These are phyloP conservation scores for Amphiprion percula DNA, from an alignment of 2,113 vertebrate species.

Conservation along the genomic window DNA sequence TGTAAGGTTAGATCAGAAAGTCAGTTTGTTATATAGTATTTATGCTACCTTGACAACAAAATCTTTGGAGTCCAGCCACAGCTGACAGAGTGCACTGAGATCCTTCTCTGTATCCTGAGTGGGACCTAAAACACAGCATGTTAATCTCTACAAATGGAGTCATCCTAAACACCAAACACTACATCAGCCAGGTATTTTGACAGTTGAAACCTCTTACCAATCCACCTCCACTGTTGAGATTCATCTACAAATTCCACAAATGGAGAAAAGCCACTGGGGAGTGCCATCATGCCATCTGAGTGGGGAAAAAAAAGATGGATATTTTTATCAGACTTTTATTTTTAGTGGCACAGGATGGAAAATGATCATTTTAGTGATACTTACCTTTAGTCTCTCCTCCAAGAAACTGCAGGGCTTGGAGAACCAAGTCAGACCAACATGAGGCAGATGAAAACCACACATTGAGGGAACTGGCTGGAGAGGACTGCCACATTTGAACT, in stretches of 20 bases:
- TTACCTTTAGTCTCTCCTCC: constrained; percentile 93
- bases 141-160: background rate
- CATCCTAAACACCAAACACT: background rate
- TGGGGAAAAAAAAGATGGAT: background rate
- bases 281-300: constrained; percentile 84
- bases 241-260: constrained; percentile 95
- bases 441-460: constrained; percentile 92
- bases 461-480: constrained; percentile 93
- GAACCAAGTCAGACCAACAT: constrained; percentile 95
- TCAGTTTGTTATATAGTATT: background rate
- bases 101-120: constrained; percentile 94
- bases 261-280: constrained; percentile 91
- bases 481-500: constrained; percentile 93
- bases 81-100: constrained; percentile 91
- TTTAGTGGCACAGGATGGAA: background rate
- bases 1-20: background rate
- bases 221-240: constrained; percentile 95
- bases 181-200: background rate
- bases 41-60: constrained; percentile 91
- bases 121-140: constrained; percentile 82
- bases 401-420: constrained; percentile 93
- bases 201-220: constrained; percentile 83
- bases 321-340: background rate
- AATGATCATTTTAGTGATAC: background rate
- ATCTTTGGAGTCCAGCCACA: constrained; percentile 98